Evolutionary conservation across 2,797 vertebrate species (phyloP).

Genomic region (Bryconaethiops microstoma): DNA sequence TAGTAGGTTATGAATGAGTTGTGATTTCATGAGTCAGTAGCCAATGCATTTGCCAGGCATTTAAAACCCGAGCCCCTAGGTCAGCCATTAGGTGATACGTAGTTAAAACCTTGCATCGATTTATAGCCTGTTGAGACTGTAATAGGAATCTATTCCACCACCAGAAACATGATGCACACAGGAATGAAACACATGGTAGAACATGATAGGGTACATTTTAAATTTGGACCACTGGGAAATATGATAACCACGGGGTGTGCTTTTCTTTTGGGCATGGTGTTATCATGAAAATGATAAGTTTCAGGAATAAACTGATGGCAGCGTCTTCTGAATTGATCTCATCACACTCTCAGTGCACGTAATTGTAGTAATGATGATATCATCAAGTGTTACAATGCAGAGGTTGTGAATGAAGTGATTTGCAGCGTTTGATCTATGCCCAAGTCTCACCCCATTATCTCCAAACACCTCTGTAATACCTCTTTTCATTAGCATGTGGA

Average conservation of each 20-base stretch:
- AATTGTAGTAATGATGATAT: constrained; percentile 49
- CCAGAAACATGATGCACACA: neutral
- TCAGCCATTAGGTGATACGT: constrained; percentile 30
- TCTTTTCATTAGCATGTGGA: constrained; percentile 2
- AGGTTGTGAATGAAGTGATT: constrained; percentile 41
- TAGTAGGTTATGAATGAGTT: constrained; percentile 58
- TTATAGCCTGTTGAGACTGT: neutral
- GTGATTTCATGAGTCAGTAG: constrained; percentile 55
- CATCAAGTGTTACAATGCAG: constrained; percentile 44
- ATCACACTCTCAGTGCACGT: constrained; percentile 29
- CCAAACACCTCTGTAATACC: neutral
- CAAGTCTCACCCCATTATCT: constrained; percentile 40
- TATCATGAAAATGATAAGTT: neutral
- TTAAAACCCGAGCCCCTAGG: constrained; percentile 28
- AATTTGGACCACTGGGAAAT: neutral
- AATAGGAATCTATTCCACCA: neutral
- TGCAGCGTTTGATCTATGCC: constrained; percentile 49
- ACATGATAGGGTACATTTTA: neutral
- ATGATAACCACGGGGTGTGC: neutral
- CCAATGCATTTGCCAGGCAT: constrained; percentile 52
- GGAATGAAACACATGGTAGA: neutral
- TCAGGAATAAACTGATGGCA: constrained; percentile 17
- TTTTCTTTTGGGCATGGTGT: neutral
- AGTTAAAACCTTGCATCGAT: constrained; percentile 21
- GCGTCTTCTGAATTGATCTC: constrained; percentile 36